phyloP scores from a whole-genome alignment of 2,113 vertebrate genomes.

The Anoplopoma fimbria region DNA sequence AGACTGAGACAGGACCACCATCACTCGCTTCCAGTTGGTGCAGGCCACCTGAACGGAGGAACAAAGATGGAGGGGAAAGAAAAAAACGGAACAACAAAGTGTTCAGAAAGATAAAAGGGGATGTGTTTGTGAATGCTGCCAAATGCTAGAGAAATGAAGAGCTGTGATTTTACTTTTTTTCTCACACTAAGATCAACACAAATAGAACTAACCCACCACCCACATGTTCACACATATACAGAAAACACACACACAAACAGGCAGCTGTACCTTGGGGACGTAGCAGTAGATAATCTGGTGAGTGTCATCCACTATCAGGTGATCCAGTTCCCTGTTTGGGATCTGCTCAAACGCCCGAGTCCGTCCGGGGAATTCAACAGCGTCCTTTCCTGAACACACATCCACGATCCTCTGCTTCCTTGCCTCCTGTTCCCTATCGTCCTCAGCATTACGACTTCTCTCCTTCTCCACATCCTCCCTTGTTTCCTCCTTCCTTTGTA shows the following conservation, averaged over 20 bases:
- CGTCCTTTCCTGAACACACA: conserved; percentile 86
- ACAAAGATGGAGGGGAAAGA: not conserved
- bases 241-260: not conserved
- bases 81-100: not conserved
- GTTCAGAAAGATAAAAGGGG: not conserved
- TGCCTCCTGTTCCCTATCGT: conserved; percentile 79
- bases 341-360: conserved; percentile 89
- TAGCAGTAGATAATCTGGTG: conserved; percentile 95
- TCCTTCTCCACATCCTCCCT: conserved; percentile 17
- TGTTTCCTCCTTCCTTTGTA: conserved; percentile 23
- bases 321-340: conserved; percentile 82
- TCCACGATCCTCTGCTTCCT: conserved; percentile 86
- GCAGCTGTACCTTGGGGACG: conserved; percentile 89
- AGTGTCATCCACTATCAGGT: conserved; percentile 93
- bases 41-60: conserved; percentile 88
- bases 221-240: not conserved
- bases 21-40: conserved; percentile 96
- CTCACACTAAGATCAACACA: not conserved
- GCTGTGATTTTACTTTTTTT: conserved; percentile 14
- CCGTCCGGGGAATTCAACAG: conserved; percentile 80
- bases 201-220: not conserved
- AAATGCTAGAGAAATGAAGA: not conserved
- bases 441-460: not conserved
- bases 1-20: conserved; percentile 92
- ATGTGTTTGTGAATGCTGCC: not conserved